Conservation (phyloP, 35 echinoderm and acorn worm genomes). For the Stichopus chloronotus region DNA sequence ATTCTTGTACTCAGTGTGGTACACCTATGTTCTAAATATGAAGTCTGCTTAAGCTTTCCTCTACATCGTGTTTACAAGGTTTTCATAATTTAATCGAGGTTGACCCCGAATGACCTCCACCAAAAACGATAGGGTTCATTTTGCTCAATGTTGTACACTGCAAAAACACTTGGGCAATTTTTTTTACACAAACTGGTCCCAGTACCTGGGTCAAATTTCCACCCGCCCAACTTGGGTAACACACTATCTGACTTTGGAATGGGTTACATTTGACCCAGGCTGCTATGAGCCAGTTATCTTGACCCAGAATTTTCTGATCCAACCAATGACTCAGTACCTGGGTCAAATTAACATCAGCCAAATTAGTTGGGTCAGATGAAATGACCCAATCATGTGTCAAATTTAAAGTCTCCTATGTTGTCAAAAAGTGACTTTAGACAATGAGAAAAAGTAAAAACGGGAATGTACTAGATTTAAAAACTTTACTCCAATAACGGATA, state of each 20-base stretch:
- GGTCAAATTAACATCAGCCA: background rate
- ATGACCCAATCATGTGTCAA: background rate
- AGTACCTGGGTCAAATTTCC: background rate
- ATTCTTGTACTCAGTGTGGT: too few species aligned
- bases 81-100: too few species aligned
- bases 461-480: too few species aligned
- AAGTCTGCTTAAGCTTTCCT: too few species aligned
- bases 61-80: too few species aligned
- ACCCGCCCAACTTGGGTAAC: background rate
- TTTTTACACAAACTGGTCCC: background rate
- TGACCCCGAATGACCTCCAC: too few species aligned
- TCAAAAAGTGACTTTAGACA: background rate
- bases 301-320: too few species aligned
- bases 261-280: background rate
- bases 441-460: too few species aligned
- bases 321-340: background rate
- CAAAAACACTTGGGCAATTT: background rate
- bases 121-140: too few species aligned
- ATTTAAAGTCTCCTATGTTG: background rate
- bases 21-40: too few species aligned
- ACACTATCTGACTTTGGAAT: background rate
- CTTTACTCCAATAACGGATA: too few species aligned
- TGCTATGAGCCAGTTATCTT: background rate
- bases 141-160: too few species aligned
- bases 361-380: constrained; percentile 8